A percentile compares a stretch with the other conserved stretches of the same genome.
Conservation (phyloP, 2,797 vertebrate genomes). For the Rousettus madagascariensis region DNA sequence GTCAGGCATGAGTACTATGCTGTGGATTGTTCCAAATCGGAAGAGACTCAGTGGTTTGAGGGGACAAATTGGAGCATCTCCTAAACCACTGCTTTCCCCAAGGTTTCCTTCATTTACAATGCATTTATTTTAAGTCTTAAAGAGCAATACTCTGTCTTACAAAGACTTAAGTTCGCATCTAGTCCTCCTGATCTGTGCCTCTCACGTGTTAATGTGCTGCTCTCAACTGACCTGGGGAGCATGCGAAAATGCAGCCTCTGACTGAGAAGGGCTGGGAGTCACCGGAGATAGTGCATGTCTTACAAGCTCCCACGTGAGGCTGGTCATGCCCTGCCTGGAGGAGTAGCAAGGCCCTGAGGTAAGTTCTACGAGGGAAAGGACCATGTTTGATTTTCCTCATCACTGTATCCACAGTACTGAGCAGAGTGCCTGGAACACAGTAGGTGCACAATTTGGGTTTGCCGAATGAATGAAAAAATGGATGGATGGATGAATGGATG, state of each 20-base stretch:
- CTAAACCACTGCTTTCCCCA: not conserved
- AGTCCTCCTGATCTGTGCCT: not conserved
- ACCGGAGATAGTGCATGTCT: not conserved
- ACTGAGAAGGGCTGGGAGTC: not conserved
- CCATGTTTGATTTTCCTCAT: not conserved
- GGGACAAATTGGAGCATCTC: not conserved
- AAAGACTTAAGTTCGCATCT: not conserved
- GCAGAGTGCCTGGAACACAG: not conserved
- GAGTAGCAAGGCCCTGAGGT: not conserved
- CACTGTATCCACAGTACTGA: not conserved
- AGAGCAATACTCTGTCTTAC: not conserved
- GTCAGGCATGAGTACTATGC: not conserved
- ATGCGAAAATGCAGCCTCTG: not conserved
- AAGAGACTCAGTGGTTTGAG: not conserved
- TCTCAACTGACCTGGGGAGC: not conserved
- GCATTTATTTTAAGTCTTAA: not conserved
- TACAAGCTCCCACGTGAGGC: not conserved
- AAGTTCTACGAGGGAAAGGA: not conserved
- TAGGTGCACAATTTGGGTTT: not conserved
- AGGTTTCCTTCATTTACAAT: not conserved
- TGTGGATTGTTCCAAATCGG: not conserved
- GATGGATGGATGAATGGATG: not conserved
- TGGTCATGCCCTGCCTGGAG: not conserved
- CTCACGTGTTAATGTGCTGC: not conserved
- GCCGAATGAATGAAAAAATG: not conserved